phyloP scores from a whole-genome alignment of 1,140 invertebrate genomes.

The Micrasema longulum region DNA sequence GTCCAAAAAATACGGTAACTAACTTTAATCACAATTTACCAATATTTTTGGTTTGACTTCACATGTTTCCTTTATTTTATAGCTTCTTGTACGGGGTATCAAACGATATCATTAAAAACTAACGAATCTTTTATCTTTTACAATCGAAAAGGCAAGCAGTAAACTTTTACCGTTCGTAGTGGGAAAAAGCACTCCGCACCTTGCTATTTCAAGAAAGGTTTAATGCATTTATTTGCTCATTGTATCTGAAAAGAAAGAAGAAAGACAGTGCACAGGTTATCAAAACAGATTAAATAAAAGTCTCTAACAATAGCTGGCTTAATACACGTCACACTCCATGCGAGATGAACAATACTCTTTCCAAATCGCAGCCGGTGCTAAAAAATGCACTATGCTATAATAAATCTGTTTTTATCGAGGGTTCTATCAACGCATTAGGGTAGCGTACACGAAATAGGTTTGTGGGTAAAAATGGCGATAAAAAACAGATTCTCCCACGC shows the following conservation, averaged over 20 bases:
- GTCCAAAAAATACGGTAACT: too few species aligned
- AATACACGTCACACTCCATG: slow-evolving; percentile 35
- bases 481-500: slow-evolving; percentile 53
- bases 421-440: too few species aligned
- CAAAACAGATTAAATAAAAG: slow-evolving; percentile 31
- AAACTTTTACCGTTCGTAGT: background rate
- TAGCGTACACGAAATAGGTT: slow-evolving; percentile 48
- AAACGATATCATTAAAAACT: too few species aligned
- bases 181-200: slow-evolving; percentile 30
- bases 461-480: slow-evolving; percentile 50
- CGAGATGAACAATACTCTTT: slow-evolving; percentile 10
- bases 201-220: slow-evolving; percentile 18
- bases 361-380: background rate
- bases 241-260: too few species aligned
- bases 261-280: slow-evolving; percentile 34
- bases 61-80: too few species aligned
- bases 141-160: slow-evolving; percentile 7
- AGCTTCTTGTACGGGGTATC: too few species aligned
- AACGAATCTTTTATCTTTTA: too few species aligned
- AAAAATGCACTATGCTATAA: slow-evolving; percentile 31
- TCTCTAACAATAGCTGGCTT: slow-evolving; percentile 4
- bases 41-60: too few species aligned
- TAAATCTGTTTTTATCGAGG: slow-evolving; percentile 32
- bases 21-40: too few species aligned
- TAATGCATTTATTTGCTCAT: slow-evolving; percentile 24